phyloP scores from a whole-genome alignment of 2,113 vertebrate species.

The Mastomys natalensis region DNA sequence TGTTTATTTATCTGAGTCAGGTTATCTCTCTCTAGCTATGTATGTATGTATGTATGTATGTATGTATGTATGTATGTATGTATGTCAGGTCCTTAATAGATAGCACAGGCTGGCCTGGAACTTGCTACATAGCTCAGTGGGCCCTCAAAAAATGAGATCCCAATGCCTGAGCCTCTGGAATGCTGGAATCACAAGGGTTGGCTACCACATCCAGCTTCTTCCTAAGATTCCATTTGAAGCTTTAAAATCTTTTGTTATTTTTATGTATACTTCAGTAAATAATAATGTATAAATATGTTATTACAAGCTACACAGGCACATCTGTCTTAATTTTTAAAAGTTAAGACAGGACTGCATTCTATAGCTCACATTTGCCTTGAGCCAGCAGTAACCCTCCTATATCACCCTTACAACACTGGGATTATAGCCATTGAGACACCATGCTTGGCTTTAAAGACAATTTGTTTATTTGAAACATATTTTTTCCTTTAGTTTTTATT shows the following conservation, averaged over 20 bases:
- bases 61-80: too few relatives aligned
- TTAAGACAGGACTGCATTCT: background rate
- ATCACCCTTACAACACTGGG: background rate
- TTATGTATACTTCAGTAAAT: slow-evolving; percentile 38
- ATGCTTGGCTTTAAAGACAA: background rate
- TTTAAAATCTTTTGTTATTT: slow-evolving; percentile 26
- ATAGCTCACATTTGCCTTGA: background rate
- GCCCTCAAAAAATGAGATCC: background rate
- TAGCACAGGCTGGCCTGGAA: background rate
- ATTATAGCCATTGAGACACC: background rate
- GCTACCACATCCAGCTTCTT: background rate
- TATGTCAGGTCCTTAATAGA: background rate
- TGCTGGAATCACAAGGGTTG: background rate
- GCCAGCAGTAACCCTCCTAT: background rate
- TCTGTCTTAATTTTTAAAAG: slow-evolving; percentile 7
- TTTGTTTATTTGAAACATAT: background rate
- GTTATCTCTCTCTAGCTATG: background rate
- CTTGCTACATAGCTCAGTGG: background rate
- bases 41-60: too few relatives aligned
- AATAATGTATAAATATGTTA: slow-evolving; percentile 13
- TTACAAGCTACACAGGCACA: slow-evolving; percentile 13
- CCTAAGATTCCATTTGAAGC: slow-evolving; percentile 10
- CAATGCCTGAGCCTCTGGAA: background rate
- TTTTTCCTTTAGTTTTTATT: background rate
- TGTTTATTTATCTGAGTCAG: background rate